Base-by-base conservation (phyloP, 2,888 invertebrate species). In the Aporophyla nigra region DNA sequence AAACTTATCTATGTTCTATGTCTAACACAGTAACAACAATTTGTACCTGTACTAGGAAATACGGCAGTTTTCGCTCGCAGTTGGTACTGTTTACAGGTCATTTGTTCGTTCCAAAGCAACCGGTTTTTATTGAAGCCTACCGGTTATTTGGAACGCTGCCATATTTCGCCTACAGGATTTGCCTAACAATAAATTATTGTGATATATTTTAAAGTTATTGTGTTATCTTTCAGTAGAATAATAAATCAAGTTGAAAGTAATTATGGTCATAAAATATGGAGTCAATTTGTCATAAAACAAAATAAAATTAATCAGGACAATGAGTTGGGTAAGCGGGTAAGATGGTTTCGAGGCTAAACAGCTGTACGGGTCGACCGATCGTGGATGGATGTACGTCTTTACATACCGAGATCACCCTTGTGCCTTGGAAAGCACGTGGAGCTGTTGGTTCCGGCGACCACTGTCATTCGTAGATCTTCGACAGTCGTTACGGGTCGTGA, bases 91-190 rank as follows among this genome's bases (percentile, higher is more conserved):
- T 84, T 79, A 68, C 71, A 14, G 68, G 40, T 43, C 46, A 70
- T 84, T 81, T 73, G 61, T 53, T 24, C 24, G 27, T 40, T 46
- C 2, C 51, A 65, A 61, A 66, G 54, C 46, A 56, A 14, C 51
- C 33, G 19, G 59, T 84, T 73, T 83, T 66, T 84, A 69, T 84
- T 73, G 51, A 46, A 84, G n/a, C 27, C 51, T 10, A 27, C 27
- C 61, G n/a, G 51, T 16, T 61, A 40, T 58, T 81, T 84, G 81
- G 84, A 69, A 61, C 56, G 27, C 16, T 53, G 80, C 81, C 84
- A 80, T 66, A 62, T 78, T 83, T 49, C n/a, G 16, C 7, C n/a
- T 27, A 77, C 66, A 67, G 53, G 49, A n/a, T 67, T 62, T 63
- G 40, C 49, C 40, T 54, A 10, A 43, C 19, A 56, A 65, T 69